These are phyloP conservation scores for Meganola albula DNA, from an alignment of 2,888 invertebrate genomes.

Conservation along the genomic window DNA sequence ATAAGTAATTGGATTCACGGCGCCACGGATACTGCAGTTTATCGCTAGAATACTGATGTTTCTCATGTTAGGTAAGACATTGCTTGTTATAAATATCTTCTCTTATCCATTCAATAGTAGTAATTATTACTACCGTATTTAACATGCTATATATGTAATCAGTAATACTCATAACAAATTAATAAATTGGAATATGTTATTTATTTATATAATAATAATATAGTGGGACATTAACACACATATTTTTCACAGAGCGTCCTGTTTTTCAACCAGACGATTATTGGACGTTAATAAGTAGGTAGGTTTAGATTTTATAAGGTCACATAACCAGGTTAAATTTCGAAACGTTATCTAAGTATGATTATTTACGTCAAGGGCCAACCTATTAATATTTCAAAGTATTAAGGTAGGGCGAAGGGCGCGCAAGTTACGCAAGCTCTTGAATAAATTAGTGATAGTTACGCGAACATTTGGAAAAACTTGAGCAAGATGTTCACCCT, in stretches of 20 bases:
- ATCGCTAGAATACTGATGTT: conserved; percentile 25
- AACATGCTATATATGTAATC: too few relatives aligned
- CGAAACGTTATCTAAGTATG: conserved; percentile 29
- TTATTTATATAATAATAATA: too few relatives aligned
- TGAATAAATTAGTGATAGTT: conserved; percentile 34
- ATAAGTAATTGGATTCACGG: conserved; percentile 41
- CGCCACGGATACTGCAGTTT: conserved; percentile 29
- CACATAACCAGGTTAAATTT: conserved; percentile 16
- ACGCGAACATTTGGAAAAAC: conserved; percentile 29
- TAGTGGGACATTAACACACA: too few relatives aligned
- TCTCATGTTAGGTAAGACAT: conserved; percentile 21
- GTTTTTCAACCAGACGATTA: too few relatives aligned
- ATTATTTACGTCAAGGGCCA: conserved; percentile 32
- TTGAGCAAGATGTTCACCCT: conserved; percentile 23
- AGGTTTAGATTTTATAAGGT: conserved; percentile 9
- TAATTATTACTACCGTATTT: too few relatives aligned
- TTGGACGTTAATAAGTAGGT: too few relatives aligned
- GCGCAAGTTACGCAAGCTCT: conserved; percentile 30
- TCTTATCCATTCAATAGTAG: too few relatives aligned
- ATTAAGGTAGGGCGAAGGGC: conserved; percentile 32
- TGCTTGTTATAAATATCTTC: too few relatives aligned
- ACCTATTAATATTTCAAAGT: conserved; percentile 31
- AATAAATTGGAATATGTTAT: too few relatives aligned
- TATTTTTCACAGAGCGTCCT: too few relatives aligned
- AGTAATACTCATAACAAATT: too few relatives aligned